Evolutionary conservation across 2,888 invertebrate genomes (phyloP), one percentile per base, ranked within the genome.

Genomic region (Pachliopta kotzebuea): DNA sequence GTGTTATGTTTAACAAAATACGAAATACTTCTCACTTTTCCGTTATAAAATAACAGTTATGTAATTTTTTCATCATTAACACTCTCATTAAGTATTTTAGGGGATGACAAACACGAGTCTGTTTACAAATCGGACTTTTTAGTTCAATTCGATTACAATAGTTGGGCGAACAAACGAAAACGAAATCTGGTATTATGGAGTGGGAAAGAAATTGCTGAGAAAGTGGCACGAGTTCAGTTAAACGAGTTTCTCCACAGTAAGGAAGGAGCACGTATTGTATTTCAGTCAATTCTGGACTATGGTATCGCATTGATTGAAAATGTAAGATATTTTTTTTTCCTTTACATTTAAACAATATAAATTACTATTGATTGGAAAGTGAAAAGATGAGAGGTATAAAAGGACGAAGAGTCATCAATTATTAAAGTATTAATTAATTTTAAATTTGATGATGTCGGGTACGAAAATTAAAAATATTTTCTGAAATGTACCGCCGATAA

Each of bases 91-190:
- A 21, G n/a, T 52, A 8, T 56, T 54, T 58, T 71, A 94, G 94
- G 94, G 94, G 87, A 81, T 57, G 94, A 94, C 76, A 80, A 81
- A 0, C 95, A 95, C 72, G 71, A 83, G 69, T 94, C 94, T 0
- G 74, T 67, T 6, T 94, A 92, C 71, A 69, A 83, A 31, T 70
- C 90, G 0, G 79, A 89, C 1, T 94, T 93, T 76, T 76, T 94
- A 20, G 69, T 67, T 60, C 78, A 85, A 70, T 88, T 84, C 63
- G 79, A 85, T 24, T 83, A 82, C 63, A 72, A 75, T 29, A 76
- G 74, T 14, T 88, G 89, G 85, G 83, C 73, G 20, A 75, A 80
- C 54, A 75, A 76, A n/a, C 77, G 81, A 52, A 77, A 74, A 63
- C 66, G 83, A 0, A 80, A 75, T 21, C 85, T 85, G 1, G 55